A percentile compares a stretch with the other conserved stretches of the same genome.
phyloP scores from a whole-genome alignment of 2,888 invertebrate genomes.

The Agrochola lychnidis region DNA sequence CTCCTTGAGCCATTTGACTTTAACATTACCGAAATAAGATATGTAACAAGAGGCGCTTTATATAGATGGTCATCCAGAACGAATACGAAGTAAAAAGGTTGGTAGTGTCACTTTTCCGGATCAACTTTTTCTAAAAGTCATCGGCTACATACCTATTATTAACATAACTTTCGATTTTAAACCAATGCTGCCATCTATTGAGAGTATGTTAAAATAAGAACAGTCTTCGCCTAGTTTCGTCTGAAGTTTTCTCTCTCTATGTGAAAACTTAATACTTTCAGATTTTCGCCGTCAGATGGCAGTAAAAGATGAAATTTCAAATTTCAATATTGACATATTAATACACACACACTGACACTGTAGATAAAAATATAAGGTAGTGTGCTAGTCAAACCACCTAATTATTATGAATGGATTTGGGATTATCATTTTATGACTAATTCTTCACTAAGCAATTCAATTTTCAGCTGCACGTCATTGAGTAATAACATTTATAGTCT shows the following conservation, averaged over 20 bases:
- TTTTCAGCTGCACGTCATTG: background rate
- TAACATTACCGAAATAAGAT: background rate
- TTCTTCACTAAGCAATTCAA: background rate
- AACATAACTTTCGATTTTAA: background rate
- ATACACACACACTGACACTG: too few species aligned
- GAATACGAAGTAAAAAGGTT: background rate
- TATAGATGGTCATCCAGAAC: background rate
- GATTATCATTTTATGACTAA: too few species aligned
- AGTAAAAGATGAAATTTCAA: background rate
- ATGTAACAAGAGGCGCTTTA: background rate
- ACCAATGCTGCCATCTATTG: constrained; percentile 40
- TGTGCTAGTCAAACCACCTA: background rate
- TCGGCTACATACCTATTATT: background rate
- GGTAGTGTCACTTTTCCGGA: too few species aligned
- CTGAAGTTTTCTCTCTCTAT: accelerated
- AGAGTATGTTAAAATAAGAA: background rate
- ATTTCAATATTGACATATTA: too few species aligned
- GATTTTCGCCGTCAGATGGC: constrained; percentile 29
- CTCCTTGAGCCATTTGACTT: background rate
- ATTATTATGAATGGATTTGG: background rate
- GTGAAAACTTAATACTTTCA: background rate
- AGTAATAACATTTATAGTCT: background rate
- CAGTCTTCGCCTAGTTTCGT: background rate
- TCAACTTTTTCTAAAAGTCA: background rate
- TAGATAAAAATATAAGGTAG: background rate